Percentiles rank a stretch among this genome's conserved stretches.
Evolutionary conservation across 2,113 vertebrate genomes (phyloP).

Genomic region (Dasyurus viverrinus): DNA sequence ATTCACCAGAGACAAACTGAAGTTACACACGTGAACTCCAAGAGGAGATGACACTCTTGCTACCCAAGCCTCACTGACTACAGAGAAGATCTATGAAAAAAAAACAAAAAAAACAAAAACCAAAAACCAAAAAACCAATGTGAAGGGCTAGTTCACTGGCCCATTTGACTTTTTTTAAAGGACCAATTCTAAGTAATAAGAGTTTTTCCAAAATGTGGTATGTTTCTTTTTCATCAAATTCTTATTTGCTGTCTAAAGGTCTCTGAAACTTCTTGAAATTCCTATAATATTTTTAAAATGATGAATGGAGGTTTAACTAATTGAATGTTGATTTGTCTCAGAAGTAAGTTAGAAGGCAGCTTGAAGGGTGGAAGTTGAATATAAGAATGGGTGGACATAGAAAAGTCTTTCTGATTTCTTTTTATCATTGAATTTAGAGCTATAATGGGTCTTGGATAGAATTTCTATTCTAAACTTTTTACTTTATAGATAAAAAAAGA

Average conservation of each 20-base stretch:
- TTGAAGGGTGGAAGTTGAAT: background rate
- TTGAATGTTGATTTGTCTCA: background rate
- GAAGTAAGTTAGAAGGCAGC: background rate
- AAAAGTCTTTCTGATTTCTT: background rate
- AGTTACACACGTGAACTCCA: background rate
- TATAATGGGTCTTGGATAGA: background rate
- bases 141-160: background rate
- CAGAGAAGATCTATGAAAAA: background rate
- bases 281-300: background rate
- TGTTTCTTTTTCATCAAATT: conserved; percentile 34
- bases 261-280: conserved; percentile 1
- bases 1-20: background rate
- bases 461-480: background rate
- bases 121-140: too few relatives aligned
- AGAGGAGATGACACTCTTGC: background rate
- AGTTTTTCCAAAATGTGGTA: background rate
- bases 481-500: background rate
- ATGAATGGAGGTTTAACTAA: background rate
- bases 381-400: background rate
- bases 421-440: background rate
- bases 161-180: background rate
- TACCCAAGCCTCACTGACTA: background rate
- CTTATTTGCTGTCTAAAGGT: conserved; percentile 27
- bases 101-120: too few relatives aligned
- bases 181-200: background rate